These are phyloP conservation scores for Coenobita brevimanus DNA, from an alignment of 1,140 invertebrate genomes.

Conservation along the genomic window DNA sequence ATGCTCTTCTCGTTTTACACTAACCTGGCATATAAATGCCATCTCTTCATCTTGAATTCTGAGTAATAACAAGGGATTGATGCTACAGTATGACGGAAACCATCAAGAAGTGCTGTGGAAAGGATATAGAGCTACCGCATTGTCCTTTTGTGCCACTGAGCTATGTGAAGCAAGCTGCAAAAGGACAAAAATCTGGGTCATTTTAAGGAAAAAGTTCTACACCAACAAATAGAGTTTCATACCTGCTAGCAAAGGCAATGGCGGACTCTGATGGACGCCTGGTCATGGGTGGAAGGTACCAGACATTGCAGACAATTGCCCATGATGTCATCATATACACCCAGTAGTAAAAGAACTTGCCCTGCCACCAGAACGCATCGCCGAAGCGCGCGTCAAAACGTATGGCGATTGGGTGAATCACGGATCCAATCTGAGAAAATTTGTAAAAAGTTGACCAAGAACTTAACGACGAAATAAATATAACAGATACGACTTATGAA, in stretches of 20 bases:
- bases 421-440: constrained; percentile 41
- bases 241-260: constrained; percentile 91
- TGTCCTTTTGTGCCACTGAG: too few species aligned
- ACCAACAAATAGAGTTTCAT: background rate
- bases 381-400: constrained; percentile 93
- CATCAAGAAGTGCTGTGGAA: background rate
- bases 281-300: constrained; percentile 97
- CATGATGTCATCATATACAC: constrained; percentile 99
- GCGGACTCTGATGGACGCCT: constrained; percentile 85
- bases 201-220: background rate
- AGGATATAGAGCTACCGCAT: too few species aligned
- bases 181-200: background rate
- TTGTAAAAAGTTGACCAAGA: background rate
- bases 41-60: too few species aligned
- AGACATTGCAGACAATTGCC: constrained; percentile 99
- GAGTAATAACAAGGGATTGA: too few species aligned
- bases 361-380: constrained; percentile 97
- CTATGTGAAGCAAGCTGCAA: too few species aligned
- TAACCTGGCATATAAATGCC: too few species aligned
- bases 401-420: constrained; percentile 95
- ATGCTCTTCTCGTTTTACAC: too few species aligned
- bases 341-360: constrained; percentile 95
- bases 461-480: too few species aligned
- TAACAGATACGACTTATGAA: too few species aligned
- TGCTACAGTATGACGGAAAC: background rate